Evolutionary conservation across 2,888 invertebrate species (phyloP), one percentile per base, ranked within the genome.

Genomic region (Morinoia aosen): DNA sequence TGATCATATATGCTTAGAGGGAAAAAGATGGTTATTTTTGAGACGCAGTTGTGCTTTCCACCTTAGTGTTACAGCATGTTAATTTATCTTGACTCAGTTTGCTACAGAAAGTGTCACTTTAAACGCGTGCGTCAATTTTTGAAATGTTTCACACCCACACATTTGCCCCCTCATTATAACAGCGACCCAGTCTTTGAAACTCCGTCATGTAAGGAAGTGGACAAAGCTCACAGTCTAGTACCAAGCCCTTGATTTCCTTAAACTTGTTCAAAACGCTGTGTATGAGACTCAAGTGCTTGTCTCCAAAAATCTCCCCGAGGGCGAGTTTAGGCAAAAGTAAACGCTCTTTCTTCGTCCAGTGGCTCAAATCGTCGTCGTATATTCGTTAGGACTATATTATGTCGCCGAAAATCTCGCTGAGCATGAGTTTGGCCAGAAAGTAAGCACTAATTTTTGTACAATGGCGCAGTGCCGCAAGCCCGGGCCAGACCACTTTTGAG

Each of bases 401-500:
- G 76, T 76, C 76, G 25, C 76, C 33, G 76, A 76, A 76, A 76
- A 76, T 76, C 76, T 76, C 76, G 76, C 76, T 76, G 76, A 76
- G 76, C 76, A 33, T 76, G 76, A 76, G 76, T 76, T 76, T 76
- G 76, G 76, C 76, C 76, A 76, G 76, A 76, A 76, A 76, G 76
- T 76, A 76, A 76, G 90, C 90, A 90, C 90, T 90, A 39, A 90
- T 90, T 90, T 90, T 90, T 40, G 90, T 90, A 16, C 90, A 39
- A 48, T 90, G 90, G 90, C 39, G 90, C 90, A 40, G 40, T 48
- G 48, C 40, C 90, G 48, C 90, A 48, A 90, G 90, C 90, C 19
- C 90, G 39, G 48, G 40, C 39, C 90, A 40, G 40, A 90, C 40
- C 90, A 40, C 90, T 90, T 40, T 39, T 90, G 90, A 39, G 90